Evolutionary conservation across 2,797 vertebrate genomes (phyloP).

Genomic region (Acestrorhynchus altus): DNA sequence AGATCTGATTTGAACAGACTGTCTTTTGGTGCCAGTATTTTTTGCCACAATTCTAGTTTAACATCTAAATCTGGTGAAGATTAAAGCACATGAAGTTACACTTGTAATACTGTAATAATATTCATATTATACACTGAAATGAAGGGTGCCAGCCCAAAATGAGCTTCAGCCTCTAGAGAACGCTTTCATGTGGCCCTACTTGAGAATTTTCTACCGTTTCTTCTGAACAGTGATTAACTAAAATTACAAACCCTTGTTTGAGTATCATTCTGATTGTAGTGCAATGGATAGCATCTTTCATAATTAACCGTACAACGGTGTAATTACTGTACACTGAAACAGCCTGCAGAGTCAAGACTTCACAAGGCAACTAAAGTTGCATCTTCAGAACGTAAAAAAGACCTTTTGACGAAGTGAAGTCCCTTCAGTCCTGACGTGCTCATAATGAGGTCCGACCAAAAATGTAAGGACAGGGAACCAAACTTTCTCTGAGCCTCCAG

Average conservation of each 20-base stretch:
- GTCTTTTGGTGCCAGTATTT: neutral
- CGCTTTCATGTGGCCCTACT: conserved; percentile 1
- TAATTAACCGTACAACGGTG: neutral
- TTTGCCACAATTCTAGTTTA: neutral
- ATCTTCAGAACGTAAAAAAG: neutral
- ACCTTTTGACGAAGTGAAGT: conserved; percentile 23
- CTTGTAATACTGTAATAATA: neutral
- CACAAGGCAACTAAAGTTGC: neutral
- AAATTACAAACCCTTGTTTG: conserved; percentile 7
- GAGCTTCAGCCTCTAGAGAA: neutral
- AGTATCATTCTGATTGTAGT: neutral
- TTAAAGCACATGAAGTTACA: neutral
- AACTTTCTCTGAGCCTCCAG: conserved; percentile 33
- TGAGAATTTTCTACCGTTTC: neutral
- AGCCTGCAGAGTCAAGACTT: neutral
- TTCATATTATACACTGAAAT: neutral
- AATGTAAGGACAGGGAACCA: conserved; percentile 25
- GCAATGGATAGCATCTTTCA: neutral
- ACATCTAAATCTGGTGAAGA: neutral
- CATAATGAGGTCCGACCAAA: conserved; percentile 33
- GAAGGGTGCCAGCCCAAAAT: neutral
- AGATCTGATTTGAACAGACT: too few species aligned
- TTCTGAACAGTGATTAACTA: neutral
- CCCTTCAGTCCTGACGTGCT: conserved; percentile 24
- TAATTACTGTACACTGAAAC: neutral